Evolutionary conservation across 2,797 vertebrate genomes (phyloP), one percentile per base, ranked within the genome.

Genomic region (Falco naumanni): DNA sequence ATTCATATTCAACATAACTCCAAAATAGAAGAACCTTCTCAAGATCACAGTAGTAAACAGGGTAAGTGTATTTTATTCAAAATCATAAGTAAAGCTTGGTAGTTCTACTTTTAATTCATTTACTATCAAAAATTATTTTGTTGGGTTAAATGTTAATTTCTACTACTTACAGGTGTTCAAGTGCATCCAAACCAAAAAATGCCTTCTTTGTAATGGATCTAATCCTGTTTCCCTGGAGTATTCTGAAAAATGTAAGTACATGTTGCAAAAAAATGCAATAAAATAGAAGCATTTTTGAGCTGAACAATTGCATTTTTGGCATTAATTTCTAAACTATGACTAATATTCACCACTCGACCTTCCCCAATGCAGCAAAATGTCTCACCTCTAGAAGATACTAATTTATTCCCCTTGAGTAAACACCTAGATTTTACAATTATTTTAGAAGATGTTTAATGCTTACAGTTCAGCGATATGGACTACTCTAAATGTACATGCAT

Each of bases 121-220:
- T 66, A 75, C 8, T 29, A 71, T 16, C 19, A 53, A 84, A 77
- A 56, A 53, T 71, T 0, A 1, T 47, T 84, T 90, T 80, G 47
- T 34, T 57, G 54, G 15, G n/a, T 74, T 83, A 95, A 96, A 68
- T 28, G 18, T 47, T 16, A 92, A 84, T 90, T 81, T 78, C 81
- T 95, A 80, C 37, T 93, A 99, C 99, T 99, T 98, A 99, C 99
- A 99, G 98, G 96, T 99, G 98, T 96, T 99, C 99, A 96, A 99
- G 98, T 11, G 98, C 97, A 93, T 99, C 99, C 97, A 99, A 98
- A 87, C 99, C 99, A n/a, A 98, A 99, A 98, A 99, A 99, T 56
- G 99, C 99, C 96, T 99, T 99, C 97, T 98, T 99, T 96, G 99
- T 99, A 95, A 99, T 98, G 1, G 99, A 99, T 72, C 99, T 98